These are phyloP conservation scores for Phymastichus coffea DNA, from an alignment of 1,140 invertebrate species.

Conservation along the genomic window DNA sequence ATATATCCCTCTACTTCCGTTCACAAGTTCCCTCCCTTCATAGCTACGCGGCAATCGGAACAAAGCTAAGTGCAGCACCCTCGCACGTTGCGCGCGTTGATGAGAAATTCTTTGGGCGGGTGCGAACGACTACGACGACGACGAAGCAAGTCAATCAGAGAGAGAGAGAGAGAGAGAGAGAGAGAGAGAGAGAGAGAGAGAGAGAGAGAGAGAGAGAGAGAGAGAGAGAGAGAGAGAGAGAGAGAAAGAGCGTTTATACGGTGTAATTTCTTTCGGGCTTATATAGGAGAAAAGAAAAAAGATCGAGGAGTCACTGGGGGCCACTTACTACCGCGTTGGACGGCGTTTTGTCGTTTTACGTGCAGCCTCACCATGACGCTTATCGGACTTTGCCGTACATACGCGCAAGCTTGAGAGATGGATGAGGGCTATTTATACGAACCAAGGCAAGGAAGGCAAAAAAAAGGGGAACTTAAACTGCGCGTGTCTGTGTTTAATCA, in stretches of 20 bases:
- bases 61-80: conserved; percentile 18
- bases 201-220: conserved; percentile 4
- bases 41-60: conserved; percentile 10
- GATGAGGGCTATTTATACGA: not conserved
- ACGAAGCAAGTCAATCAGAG: conserved; percentile 11
- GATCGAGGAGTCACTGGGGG: conserved; percentile 8
- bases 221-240: no score
- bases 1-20: no score
- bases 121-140: no score
- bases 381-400: no score
- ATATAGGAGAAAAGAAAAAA: not conserved
- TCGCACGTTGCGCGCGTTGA: not conserved
- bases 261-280: not conserved
- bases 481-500: no score
- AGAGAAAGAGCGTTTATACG: not conserved
- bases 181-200: conserved; percentile 7
- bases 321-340: conserved; percentile 6
- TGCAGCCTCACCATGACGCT: no score
- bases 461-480: not conserved
- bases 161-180: no score
- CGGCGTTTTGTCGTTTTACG: conserved; percentile 10
- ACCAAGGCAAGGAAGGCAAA: not conserved
- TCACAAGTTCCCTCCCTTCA: no score
- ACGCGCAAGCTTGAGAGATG: not conserved
- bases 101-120: conserved; percentile 9